Evolutionary conservation across 2,888 invertebrate genomes (phyloP), one percentile per base, ranked within the genome.

Genomic region (Thymelicus lineola): DNA sequence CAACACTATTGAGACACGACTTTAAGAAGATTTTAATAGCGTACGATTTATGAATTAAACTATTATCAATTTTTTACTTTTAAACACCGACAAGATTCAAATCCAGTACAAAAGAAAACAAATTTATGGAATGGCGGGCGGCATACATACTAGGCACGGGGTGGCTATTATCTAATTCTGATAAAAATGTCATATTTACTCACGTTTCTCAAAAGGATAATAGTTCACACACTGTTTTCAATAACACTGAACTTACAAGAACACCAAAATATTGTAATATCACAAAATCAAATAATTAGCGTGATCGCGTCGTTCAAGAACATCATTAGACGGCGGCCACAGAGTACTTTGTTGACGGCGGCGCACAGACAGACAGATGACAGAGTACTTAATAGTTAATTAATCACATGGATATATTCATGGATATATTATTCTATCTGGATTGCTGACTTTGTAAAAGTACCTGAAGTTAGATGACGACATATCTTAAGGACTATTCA

Each of bases 101-200:
- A n/a, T 15, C 12, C 35, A 46, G 28, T 15, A 12, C 36, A 82
- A 82, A 82, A 77, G 76, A 76, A 76, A 64, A 64, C 59, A 59
- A 79, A 81, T 80, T 78, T 76, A 82, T 82, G 79, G 84, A 84
- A 90, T 91, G 90, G 91, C 91, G 90, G 91, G 91, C 89, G 85
- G 85, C 84, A 81, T 82, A 38, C 7, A 7, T 10, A 86, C 89
- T 53, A 53, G 89, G 91, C 88, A 89, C 86, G 87, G 73, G 74
- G 65, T 67, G 20, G 53, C 77, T 73, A 76, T 71, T 68, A 74
- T 72, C 36, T 70, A 48, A 42, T 66, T 69, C 48, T 46, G 70
- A 71, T 79, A 79, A 72, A 68, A 72, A 60, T 7, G 50, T 17
- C 57, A 38, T 73, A 73, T 77, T 67, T 82, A 90, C 91, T 90